These are phyloP conservation scores for Drosophila nannoptera DNA, from an alignment of 1,140 invertebrate genomes.

Conservation along the genomic window DNA sequence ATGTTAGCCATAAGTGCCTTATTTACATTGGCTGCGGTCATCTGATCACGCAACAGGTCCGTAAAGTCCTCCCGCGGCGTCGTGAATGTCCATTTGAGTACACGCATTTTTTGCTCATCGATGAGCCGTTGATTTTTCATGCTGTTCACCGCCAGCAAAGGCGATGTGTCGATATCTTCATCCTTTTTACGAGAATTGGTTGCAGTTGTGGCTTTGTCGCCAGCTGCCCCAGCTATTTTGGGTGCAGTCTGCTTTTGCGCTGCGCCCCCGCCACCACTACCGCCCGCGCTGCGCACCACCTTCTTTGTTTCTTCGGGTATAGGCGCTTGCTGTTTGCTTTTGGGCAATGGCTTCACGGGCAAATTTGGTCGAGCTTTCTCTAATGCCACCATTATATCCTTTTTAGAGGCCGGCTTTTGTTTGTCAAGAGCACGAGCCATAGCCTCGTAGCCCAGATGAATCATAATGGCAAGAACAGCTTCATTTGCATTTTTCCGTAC, in stretches of 20 bases:
- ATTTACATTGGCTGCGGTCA: constrained; percentile 92
- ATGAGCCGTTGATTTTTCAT: constrained; percentile 93
- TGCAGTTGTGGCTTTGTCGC: constrained; percentile 78
- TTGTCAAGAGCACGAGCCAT: constrained; percentile 90
- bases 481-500: constrained; percentile 94
- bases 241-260: constrained; percentile 79
- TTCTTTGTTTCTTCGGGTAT: constrained; percentile 81
- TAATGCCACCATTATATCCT: constrained; percentile 86
- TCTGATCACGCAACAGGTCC: constrained; percentile 93
- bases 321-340: constrained; percentile 80
- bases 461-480: constrained; percentile 94
- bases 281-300: constrained; percentile 81
- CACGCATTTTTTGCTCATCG: constrained; percentile 95
- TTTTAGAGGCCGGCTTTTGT: constrained; percentile 92
- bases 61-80: constrained; percentile 95
- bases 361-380: constrained; percentile 92
- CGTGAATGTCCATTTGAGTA: constrained; percentile 98
- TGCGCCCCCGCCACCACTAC: constrained; percentile 55
- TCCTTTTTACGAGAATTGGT: constrained; percentile 85
- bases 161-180: constrained; percentile 91
- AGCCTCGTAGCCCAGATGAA: constrained; percentile 91
- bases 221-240: constrained; percentile 78
- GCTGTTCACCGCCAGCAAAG: constrained; percentile 90
- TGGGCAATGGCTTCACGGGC: constrained; percentile 89
- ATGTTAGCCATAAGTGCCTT: constrained; percentile 92